These are phyloP conservation scores for Tetramorium bicarinatum DNA, from an alignment of 2,888 invertebrate species.

Conservation along the genomic window DNA sequence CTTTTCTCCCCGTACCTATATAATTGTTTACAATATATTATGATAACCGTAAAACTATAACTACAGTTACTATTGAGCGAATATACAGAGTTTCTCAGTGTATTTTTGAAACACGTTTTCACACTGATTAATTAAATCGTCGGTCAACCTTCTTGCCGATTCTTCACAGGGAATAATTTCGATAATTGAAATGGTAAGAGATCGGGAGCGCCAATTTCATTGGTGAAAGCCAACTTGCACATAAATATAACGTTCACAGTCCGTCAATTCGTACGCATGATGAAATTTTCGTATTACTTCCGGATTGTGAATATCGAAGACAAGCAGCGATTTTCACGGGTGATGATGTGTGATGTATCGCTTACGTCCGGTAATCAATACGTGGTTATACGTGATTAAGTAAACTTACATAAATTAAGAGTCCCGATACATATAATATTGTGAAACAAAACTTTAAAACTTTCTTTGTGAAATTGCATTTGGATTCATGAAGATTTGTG, in stretches of 20 bases:
- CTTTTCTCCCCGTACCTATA: neutral
- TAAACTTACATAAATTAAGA: neutral
- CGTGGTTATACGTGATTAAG: neutral
- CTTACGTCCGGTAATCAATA: neutral
- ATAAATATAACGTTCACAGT: neutral
- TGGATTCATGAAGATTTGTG: constrained; percentile 3
- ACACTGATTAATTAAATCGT: neutral
- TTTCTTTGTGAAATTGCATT: constrained; percentile 29
- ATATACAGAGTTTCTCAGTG: neutral
- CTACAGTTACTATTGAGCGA: neutral
- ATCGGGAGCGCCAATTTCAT: neutral
- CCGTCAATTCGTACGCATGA: neutral
- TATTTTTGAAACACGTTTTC: neutral
- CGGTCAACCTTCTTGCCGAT: neutral
- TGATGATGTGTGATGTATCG: neutral
- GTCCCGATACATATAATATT: neutral
- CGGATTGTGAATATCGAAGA: neutral
- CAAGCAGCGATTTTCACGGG: neutral
- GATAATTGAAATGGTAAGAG: neutral
- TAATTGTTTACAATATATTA: too few relatives aligned
- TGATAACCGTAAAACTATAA: too few relatives aligned
- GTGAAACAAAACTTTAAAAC: neutral
- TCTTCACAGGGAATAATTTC: neutral
- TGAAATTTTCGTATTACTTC: constrained; percentile 20
- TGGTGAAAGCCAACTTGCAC: neutral